These are phyloP conservation scores for human DNA, from an alignment of 2,113 vertebrate genomes.

Conservation along the genomic window DNA sequence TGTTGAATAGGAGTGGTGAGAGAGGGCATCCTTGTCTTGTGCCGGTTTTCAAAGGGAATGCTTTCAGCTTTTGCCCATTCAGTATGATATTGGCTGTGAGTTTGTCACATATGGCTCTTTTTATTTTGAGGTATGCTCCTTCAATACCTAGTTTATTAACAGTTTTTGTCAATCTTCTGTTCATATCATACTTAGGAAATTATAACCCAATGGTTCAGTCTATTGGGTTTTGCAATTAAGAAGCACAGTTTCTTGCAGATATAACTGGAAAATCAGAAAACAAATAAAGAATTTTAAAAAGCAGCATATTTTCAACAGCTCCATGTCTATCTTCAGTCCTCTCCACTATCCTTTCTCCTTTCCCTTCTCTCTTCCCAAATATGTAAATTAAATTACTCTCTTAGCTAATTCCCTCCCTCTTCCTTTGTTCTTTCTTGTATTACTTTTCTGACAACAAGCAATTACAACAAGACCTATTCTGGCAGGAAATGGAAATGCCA, in stretches of 20 bases:
- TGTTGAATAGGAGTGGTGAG: too few relatives aligned
- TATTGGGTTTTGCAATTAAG: background rate
- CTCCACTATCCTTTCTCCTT: background rate
- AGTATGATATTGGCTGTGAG: too few relatives aligned
- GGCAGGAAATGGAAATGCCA: constrained; percentile 20
- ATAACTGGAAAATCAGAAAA: background rate
- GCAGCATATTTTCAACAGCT: background rate
- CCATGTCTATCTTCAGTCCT: background rate
- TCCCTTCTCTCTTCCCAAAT: background rate
- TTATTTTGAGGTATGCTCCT: too few relatives aligned
- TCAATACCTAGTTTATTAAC: too few relatives aligned
- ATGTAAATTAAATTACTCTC: background rate
- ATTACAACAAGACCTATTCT: background rate
- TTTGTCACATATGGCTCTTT: too few relatives aligned
- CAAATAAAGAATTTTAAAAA: background rate
- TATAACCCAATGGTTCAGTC: background rate
- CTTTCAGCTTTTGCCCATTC: too few relatives aligned
- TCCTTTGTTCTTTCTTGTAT: background rate
- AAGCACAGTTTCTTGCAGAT: background rate
- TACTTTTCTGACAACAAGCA: background rate
- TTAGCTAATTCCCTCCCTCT: background rate
- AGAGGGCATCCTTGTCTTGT: too few relatives aligned
- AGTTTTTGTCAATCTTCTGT: background rate
- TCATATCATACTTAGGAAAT: background rate
- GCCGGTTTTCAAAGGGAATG: too few relatives aligned